Evolutionary conservation across 2,113 vertebrate species (phyloP), one percentile per base, ranked within the genome.

Genomic region (Coptodon bakossiorum): DNA sequence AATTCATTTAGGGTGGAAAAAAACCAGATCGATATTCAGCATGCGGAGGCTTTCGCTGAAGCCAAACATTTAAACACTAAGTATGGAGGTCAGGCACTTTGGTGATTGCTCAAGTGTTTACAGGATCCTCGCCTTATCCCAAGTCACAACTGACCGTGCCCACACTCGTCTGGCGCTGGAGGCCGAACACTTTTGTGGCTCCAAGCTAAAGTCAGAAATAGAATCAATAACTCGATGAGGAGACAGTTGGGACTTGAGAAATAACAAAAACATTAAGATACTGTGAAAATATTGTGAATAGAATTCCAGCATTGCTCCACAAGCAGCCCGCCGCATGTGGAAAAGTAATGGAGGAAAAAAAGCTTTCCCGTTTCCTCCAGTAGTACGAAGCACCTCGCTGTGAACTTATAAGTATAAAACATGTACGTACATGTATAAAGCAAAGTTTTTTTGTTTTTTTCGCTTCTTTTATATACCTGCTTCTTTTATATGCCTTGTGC

Each of bases 211-310:
- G 88, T 83, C 90, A 80, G 80, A 93, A 95, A 95, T 93, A 89
- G 90, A 93, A 83, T 88, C 84, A 87, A 57, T 86, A 91, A 90
- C 86, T 83, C 83, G 63, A 94, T 78, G 84, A 90, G 82, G 63
- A 90, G 84, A 85, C 92, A 85, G 85, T 80, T 89, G 81, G 81
- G 88, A 84, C 38, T 88, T 82, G 80, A 92, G 86, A 88, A 92
- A 92, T 88, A 83, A 87, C 83, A 81, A 90, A 94, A 89, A 85
- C 80, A 86, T 71, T 89, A 5, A 89, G 89, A 89, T 88, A 14
- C 83, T 86, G 79, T 91, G 43, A 94, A 94, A 96, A 95, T 94
- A 96, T 94, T 93, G 86, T 95, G 86, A 94, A 92, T 94, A 94
- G 87, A 94, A 93, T 94, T 94, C 89, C 93, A 90, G 86, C 22